Conservation (phyloP, 2,797 vertebrate genomes). For the Coendou prehensilis region DNA sequence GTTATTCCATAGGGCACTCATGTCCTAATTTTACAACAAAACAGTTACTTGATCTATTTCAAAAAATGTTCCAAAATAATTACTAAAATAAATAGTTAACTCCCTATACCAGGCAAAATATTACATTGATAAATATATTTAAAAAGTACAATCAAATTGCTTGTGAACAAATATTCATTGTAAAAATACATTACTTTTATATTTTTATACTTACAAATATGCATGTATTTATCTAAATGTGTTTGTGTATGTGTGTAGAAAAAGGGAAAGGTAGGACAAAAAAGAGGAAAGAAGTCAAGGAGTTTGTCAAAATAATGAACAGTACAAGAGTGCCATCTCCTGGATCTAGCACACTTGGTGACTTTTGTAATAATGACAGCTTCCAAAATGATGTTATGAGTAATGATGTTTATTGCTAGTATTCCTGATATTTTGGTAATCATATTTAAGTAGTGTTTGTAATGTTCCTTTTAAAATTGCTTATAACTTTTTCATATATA, state of each 20-base stretch:
- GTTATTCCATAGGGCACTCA: neutral
- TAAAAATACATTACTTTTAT: neutral
- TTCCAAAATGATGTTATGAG: constrained; percentile 79
- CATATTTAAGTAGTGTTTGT: constrained; percentile 77
- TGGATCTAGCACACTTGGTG: constrained; percentile 80
- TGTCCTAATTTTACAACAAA: constrained; percentile 2
- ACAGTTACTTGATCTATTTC: neutral
- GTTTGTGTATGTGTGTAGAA: neutral
- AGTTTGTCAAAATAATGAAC: constrained; percentile 8
- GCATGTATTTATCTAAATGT: neutral
- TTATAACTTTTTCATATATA: constrained; percentile 50
- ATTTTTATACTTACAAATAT: neutral
- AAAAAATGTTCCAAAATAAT: neutral
- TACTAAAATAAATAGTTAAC: constrained; percentile 43
- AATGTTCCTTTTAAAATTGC: constrained; percentile 73
- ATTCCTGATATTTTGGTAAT: constrained; percentile 81
- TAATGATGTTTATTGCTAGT: constrained; percentile 83
- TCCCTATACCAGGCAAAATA: neutral
- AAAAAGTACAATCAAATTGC: neutral
- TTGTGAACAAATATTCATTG: neutral
- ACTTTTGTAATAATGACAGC: constrained; percentile 14
- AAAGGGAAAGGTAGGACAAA: neutral
- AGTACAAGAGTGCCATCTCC: constrained; percentile 89
- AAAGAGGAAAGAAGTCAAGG: neutral
- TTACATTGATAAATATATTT: neutral